Evolutionary conservation across 2,888 invertebrate species (phyloP).

Genomic region (Limenitis camilla): DNA sequence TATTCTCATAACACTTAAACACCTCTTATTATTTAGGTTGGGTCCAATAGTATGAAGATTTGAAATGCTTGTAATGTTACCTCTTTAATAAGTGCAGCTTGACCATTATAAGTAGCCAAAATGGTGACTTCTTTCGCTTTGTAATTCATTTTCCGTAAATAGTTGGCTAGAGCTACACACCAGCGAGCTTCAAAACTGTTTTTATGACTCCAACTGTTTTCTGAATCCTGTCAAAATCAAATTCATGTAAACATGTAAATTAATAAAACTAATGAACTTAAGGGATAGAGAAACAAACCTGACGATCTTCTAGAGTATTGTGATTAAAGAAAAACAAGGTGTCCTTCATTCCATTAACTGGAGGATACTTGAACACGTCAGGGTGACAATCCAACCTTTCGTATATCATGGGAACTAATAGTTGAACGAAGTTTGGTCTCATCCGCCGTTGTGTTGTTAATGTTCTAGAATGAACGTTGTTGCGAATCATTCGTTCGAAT

Average conservation of each 20-base stretch:
- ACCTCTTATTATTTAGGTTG: too few species aligned
- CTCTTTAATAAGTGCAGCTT: constrained; percentile 74
- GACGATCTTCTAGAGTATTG: constrained; percentile 67
- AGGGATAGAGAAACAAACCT: constrained; percentile 38
- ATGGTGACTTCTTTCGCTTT: constrained; percentile 79
- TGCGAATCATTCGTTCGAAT: constrained; percentile 86
- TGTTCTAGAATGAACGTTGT: constrained; percentile 74
- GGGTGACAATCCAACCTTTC: constrained; percentile 74
- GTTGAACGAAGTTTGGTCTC: constrained; percentile 70
- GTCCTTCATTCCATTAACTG: constrained; percentile 74
- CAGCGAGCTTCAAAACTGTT: constrained; percentile 79
- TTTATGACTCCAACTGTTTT: constrained; percentile 74
- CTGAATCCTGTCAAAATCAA: constrained; percentile 41
- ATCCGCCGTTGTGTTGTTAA: constrained; percentile 84
- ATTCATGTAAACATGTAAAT: neutral
- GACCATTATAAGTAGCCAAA: constrained; percentile 82
- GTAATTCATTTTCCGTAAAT: constrained; percentile 78
- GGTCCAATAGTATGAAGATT: too few species aligned
- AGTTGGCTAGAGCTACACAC: constrained; percentile 74
- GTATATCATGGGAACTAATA: constrained; percentile 82
- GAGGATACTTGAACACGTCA: constrained; percentile 70
- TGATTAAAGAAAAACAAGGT: constrained; percentile 83
- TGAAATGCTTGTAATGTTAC: constrained; percentile 35
- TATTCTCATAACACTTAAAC: too few species aligned
- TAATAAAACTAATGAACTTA: too few species aligned